phyloP scores from a whole-genome alignment of 2,888 invertebrate species.

The Baccha elongata region DNA sequence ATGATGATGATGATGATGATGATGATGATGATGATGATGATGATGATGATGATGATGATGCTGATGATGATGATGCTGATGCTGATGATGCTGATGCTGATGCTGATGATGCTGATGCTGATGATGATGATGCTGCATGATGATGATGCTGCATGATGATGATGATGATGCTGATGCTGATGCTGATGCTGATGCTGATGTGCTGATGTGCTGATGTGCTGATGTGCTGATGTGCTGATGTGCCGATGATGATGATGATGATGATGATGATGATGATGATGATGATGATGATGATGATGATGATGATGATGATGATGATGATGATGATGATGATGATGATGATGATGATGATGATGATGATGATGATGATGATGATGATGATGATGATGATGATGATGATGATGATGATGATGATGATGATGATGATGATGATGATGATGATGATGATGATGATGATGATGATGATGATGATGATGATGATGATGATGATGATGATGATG shows the following conservation, averaged over 20 bases:
- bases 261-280: slow-evolving; percentile 4
- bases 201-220: slow-evolving; percentile 1
- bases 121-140: too few relatives aligned
- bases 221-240: too few relatives aligned
- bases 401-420: slow-evolving; percentile 5
- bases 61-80: too few relatives aligned
- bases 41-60: too few relatives aligned
- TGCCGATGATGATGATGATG: slow-evolving; percentile 5
- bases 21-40: too few relatives aligned
- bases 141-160: too few relatives aligned
- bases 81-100: too few relatives aligned
- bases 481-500: slow-evolving; percentile 5
- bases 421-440: slow-evolving; percentile 5
- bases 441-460: slow-evolving; percentile 5
- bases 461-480: slow-evolving; percentile 5
- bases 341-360: slow-evolving; percentile 3
- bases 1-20: too few relatives aligned
- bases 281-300: neutral
- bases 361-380: slow-evolving; percentile 5
- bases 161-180: neutral
- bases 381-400: slow-evolving; percentile 5
- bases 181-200: neutral
- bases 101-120: too few relatives aligned
- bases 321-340: slow-evolving; percentile 5
- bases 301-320: slow-evolving; percentile 5